Conservation (phyloP, 2,797 vertebrate genomes). For the Natrix natrix region DNA sequence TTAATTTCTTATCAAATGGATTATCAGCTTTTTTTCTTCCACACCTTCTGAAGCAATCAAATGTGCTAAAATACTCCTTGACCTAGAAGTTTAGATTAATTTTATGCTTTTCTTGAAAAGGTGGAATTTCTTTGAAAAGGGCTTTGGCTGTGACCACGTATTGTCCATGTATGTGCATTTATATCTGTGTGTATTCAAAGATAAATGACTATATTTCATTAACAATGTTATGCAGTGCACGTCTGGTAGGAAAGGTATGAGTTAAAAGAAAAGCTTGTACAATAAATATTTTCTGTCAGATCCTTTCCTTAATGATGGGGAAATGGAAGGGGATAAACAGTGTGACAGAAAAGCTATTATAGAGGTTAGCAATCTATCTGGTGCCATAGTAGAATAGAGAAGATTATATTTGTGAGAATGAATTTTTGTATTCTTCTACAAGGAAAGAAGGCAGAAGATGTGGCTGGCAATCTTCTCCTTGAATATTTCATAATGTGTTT, state of each 20-base stretch:
- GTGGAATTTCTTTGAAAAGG: background rate
- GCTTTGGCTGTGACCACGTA: background rate
- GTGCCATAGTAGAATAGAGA: background rate
- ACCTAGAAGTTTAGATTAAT: background rate
- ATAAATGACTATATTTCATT: constrained; percentile 21
- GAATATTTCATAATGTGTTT: background rate
- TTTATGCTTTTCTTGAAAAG: background rate
- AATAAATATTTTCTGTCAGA: background rate
- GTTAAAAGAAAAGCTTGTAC: background rate
- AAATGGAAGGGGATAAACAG: background rate
- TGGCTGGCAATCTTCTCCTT: background rate
- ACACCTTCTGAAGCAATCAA: background rate
- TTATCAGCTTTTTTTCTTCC: constrained; percentile 3
- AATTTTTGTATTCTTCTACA: background rate
- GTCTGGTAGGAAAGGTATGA: background rate
- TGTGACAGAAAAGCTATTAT: background rate
- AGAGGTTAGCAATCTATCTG: background rate
- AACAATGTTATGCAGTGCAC: background rate
- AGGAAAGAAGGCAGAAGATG: background rate
- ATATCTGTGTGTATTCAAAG: background rate
- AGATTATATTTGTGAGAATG: background rate
- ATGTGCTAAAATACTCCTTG: background rate
- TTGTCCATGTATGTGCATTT: background rate
- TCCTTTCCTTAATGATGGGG: background rate
- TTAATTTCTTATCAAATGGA: constrained; percentile 17